Evolutionary conservation across 2,797 vertebrate genomes (phyloP).

Genomic region (Diplodus puntazzo): DNA sequence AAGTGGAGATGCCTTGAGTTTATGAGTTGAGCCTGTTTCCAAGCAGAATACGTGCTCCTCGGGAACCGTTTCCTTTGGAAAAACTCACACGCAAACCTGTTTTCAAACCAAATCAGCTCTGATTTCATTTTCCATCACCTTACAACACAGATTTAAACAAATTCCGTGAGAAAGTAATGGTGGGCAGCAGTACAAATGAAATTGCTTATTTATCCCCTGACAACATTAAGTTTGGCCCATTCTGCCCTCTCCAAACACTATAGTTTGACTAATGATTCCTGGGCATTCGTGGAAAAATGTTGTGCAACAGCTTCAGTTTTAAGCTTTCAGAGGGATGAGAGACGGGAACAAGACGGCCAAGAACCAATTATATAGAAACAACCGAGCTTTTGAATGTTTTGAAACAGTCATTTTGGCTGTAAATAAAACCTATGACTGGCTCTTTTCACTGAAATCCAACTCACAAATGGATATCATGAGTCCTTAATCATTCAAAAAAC

Average conservation of each 20-base stretch:
- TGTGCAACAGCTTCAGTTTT: constrained; percentile 10
- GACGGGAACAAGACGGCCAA: not conserved
- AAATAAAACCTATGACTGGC: too few species aligned
- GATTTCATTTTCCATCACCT: constrained; percentile 9
- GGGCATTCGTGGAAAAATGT: not conserved
- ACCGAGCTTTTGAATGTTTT: not conserved
- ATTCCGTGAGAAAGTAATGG: not conserved
- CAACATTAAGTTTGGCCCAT: not conserved
- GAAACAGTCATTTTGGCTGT: not conserved
- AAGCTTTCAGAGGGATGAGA: not conserved
- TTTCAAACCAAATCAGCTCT: constrained; percentile 14
- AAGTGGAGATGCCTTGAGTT: constrained; percentile 37
- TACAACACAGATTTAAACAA: constrained; percentile 6
- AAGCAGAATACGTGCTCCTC: constrained; percentile 17
- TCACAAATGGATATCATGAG: not conserved
- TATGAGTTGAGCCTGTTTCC: constrained; percentile 16
- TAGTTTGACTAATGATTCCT: not conserved
- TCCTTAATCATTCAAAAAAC: not conserved
- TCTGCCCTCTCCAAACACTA: not conserved
- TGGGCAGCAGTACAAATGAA: constrained; percentile 9
- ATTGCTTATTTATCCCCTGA: constrained; percentile 24
- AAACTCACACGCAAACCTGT: constrained; percentile 35
- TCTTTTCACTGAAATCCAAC: not conserved
- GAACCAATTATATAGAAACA: not conserved
- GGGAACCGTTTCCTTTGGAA: constrained; percentile 8